Base-by-base conservation (phyloP, 1,140 invertebrate genomes). In the Aphaenogaster ashmeadi region DNA sequence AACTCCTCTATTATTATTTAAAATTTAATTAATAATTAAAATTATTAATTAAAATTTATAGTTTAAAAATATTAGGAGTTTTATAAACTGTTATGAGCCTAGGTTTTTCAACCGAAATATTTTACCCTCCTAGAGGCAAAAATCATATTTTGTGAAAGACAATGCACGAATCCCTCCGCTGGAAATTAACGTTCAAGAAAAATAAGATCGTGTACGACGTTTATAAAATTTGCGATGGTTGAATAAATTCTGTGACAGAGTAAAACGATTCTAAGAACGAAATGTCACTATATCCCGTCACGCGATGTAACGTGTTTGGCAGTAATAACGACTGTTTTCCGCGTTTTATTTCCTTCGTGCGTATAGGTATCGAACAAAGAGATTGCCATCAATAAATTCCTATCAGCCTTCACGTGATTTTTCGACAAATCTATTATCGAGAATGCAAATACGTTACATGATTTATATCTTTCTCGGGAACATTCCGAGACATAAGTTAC, bases 281-380 rank as follows among this genome's bases (percentile, higher is more conserved):
- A 83, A 87, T 47, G 56, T 86, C 78, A 50, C 33, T 33, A 62
- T 60, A 87, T 88, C 66, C 72, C 44, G 74, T 90, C 89, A 91
- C 89, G 90, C 90, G 56, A 91, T 27, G 8, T 90, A 77, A 80
- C 90, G 74, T 87, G 67, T 50, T 50, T 64, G 13, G 5, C 33
- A 38, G 21, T 50, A 58, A 80, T 81, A 67, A 86, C 33, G 8
- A 62, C 33, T 41, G 21, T 69, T 87, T 69, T 77, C 62, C 64
- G 18, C 64, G 27, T 44, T 87, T 72, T 41, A 62, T 75, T 88
- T 54, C 21, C 33, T 9, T 15, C 6, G n/a, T 58, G 41, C 21
- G 18, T 54, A 27, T 54, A 52, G 8, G 2, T 33, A 83, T 27
- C 9, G 41, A 84, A 88, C 15, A 64, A 62, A 38, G 3, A 50